Percentiles rank a stretch among this genome's conserved stretches.
phyloP scores from a whole-genome alignment of 2,888 invertebrate genomes.

The Pimpla rufipes region DNA sequence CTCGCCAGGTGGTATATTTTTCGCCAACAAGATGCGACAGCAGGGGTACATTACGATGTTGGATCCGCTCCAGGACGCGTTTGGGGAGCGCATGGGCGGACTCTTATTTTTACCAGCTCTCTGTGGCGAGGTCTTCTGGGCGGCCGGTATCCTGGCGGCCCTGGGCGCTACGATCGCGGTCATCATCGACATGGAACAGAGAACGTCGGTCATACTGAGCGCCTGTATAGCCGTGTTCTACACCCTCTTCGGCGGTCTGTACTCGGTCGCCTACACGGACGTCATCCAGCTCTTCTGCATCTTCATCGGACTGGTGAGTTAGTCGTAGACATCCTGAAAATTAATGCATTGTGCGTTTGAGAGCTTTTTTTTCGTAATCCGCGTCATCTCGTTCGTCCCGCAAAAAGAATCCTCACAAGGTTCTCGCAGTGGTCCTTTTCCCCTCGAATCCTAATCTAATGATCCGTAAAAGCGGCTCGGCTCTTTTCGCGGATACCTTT shows the following conservation, averaged over 20 bases:
- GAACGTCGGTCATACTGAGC: constrained; percentile 96
- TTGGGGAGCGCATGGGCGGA: constrained; percentile 99
- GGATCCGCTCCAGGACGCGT: constrained; percentile 98
- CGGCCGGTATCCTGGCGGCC: constrained; percentile 98
- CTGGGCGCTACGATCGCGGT: constrained; percentile 98
- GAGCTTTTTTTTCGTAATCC: constrained; percentile 15
- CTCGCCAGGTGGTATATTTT: constrained; percentile 95
- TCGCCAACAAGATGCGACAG: constrained; percentile 98
- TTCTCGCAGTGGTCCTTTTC: constrained; percentile 32
- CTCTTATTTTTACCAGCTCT: constrained; percentile 98
- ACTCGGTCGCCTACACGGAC: constrained; percentile 99
- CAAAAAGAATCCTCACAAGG: constrained; percentile 60
- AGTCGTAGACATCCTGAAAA: background rate
- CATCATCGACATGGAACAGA: constrained; percentile 98
- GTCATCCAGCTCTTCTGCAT: constrained; percentile 99
- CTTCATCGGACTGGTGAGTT: constrained; percentile 94
- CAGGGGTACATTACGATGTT: constrained; percentile 99
- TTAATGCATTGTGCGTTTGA: background rate
- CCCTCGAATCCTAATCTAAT: constrained; percentile 67
- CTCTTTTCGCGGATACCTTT: constrained; percentile 47
- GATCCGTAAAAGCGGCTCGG: constrained; percentile 67
- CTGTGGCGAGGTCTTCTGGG: constrained; percentile 99
- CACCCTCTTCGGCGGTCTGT: constrained; percentile 98
- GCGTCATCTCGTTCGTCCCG: constrained; percentile 18
- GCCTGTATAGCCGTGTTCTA: constrained; percentile 98